These are phyloP conservation scores for Halcyon senegalensis DNA, from an alignment of 2,113 vertebrate species.

Conservation along the genomic window DNA sequence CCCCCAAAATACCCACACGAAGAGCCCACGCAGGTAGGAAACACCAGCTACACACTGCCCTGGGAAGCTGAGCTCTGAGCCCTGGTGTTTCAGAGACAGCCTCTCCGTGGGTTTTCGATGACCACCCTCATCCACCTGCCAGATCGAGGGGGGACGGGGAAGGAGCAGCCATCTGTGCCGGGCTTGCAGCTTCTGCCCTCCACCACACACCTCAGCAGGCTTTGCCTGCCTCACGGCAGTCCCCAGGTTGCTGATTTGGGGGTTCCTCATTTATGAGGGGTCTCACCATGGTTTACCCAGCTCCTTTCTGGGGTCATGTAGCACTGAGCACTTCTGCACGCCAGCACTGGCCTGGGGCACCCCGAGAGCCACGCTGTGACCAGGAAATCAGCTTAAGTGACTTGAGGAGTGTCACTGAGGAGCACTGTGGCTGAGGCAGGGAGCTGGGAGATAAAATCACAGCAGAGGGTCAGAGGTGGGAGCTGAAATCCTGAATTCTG, in stretches of 20 bases:
- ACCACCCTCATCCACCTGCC: neutral
- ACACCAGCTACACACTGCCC: neutral
- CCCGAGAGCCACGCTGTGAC: neutral
- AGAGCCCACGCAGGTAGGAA: neutral
- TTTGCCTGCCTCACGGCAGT: neutral
- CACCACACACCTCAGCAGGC: rapidly evolving
- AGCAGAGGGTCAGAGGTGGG: neutral
- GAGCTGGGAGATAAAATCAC: neutral
- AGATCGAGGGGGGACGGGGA: neutral
- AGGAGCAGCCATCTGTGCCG: neutral
- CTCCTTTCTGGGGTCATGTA: neutral
- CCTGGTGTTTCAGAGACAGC: rapidly evolving
- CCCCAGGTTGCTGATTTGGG: neutral
- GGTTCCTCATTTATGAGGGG: neutral
- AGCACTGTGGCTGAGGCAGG: neutral
- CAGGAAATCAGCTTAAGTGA: neutral
- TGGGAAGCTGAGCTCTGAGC: rapidly evolving
- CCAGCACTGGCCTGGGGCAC: neutral
- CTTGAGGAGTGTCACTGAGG: neutral
- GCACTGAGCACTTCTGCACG: neutral
- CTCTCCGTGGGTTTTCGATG: neutral
- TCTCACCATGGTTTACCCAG: neutral
- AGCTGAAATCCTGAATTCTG: neutral
- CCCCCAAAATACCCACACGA: neutral
- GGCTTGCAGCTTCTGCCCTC: neutral